Percentiles rank a stretch among this genome's conserved stretches.
Evolutionary conservation across 2,113 vertebrate species (phyloP).

Genomic region (Tor tambroides): DNA sequence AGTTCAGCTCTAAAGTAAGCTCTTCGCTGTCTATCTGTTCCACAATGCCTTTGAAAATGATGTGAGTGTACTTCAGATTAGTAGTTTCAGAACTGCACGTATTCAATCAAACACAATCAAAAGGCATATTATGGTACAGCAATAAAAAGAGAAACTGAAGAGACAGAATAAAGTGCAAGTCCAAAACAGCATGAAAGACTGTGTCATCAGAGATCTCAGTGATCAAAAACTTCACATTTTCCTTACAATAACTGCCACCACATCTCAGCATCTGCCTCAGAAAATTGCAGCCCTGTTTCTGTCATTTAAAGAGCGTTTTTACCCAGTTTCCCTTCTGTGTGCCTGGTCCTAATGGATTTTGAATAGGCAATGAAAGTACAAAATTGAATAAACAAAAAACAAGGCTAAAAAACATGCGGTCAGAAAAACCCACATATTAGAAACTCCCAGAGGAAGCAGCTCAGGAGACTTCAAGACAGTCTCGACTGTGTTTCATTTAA

Average conservation of each 20-base stretch:
- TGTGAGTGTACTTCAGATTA: slow-evolving; percentile 19
- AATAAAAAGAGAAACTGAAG: slow-evolving; percentile 11
- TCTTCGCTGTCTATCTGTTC: background rate
- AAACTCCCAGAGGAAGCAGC: background rate
- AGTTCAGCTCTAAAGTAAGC: background rate
- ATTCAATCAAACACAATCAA: slow-evolving; percentile 43
- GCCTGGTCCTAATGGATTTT: background rate
- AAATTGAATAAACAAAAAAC: slow-evolving; percentile 15
- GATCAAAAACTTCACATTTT: background rate
- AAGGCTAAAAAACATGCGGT: background rate
- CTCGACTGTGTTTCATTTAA: background rate
- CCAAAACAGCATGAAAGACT: slow-evolving; percentile 21
- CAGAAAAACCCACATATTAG: background rate
- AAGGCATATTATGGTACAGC: slow-evolving; percentile 20
- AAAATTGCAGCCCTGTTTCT: slow-evolving; percentile 8
- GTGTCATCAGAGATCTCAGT: slow-evolving; percentile 7
- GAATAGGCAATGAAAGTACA: background rate
- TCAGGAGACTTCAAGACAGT: background rate
- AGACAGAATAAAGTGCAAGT: slow-evolving; percentile 25
- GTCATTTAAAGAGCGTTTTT: background rate
- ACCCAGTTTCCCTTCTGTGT: background rate
- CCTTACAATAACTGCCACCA: background rate
- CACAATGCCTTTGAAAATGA: background rate
- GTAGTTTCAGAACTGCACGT: background rate
- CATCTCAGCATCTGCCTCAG: background rate